phyloP scores from a whole-genome alignment of 2,888 invertebrate species.

The Smittia sp. region DNA sequence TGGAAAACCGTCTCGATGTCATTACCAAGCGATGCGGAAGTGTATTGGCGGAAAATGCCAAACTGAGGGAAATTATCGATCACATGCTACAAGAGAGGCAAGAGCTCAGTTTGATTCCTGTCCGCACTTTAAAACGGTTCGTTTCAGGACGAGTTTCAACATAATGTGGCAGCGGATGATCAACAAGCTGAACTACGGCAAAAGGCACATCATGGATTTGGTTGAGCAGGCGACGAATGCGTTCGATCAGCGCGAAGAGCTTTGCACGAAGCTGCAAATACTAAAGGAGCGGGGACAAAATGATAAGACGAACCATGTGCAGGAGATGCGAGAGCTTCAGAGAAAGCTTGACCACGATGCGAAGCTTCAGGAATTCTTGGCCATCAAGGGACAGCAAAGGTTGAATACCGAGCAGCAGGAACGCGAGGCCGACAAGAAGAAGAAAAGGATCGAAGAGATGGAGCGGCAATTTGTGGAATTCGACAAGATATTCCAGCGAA shows the following conservation, averaged over 20 bases:
- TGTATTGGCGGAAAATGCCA: conserved; percentile 69
- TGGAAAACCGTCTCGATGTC: conserved; percentile 74
- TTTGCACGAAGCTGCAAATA: conserved; percentile 74
- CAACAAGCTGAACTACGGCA: conserved; percentile 71
- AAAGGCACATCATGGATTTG: conserved; percentile 77
- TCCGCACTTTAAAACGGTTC: neutral
- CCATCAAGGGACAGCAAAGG: conserved; percentile 77
- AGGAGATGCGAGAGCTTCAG: conserved; percentile 85
- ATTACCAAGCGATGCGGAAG: conserved; percentile 73
- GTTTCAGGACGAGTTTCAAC: conserved; percentile 72
- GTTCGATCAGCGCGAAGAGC: conserved; percentile 83
- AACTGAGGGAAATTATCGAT: conserved; percentile 75
- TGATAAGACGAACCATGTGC: conserved; percentile 64
- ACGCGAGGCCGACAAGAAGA: conserved; percentile 68
- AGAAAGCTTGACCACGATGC: conserved; percentile 81
- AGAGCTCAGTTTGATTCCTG: conserved; percentile 38
- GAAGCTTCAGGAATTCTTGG: conserved; percentile 79
- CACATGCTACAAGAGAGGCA: conserved; percentile 75
- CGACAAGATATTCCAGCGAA: conserved; percentile 70
- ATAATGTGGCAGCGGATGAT: conserved; percentile 74
- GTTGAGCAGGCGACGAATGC: conserved; percentile 86
- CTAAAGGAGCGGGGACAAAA: conserved; percentile 75
- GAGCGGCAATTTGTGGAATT: conserved; percentile 71
- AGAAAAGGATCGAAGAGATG: conserved; percentile 65
- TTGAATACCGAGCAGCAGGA: conserved; percentile 71